Conservation (phyloP, 2,888 invertebrate species). For the Nomada fucata region DNA sequence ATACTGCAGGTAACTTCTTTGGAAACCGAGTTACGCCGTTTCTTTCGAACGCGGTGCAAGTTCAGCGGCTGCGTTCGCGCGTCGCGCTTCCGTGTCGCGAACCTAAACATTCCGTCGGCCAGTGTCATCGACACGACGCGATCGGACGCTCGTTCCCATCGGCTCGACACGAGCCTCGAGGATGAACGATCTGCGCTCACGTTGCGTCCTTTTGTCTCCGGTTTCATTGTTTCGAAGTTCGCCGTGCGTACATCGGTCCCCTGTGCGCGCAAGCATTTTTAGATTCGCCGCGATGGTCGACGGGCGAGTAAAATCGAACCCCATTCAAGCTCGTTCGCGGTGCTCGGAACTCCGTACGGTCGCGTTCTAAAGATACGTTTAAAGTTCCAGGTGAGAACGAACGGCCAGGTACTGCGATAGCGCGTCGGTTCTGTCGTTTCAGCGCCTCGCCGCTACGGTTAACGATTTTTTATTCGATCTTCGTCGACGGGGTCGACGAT, state of each 20-base stretch:
- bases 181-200: conserved; percentile 53
- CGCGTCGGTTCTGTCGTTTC: neutral
- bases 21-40: conserved; percentile 4
- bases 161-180: conserved; percentile 44
- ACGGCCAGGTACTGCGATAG: too few relatives aligned
- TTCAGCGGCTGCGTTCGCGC: conserved; percentile 53
- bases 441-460: neutral
- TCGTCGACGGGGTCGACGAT: conserved; percentile 66
- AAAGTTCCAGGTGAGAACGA: neutral
- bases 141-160: conserved; percentile 41
- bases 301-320: neutral
- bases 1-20: neutral
- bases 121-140: conserved; percentile 67
- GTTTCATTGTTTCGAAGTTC: conserved; percentile 35
- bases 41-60: conserved; percentile 11
- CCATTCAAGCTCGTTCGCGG: too few relatives aligned
- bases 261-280: conserved; percentile 20
- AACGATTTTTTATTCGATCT: conserved; percentile 50
- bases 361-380: neutral
- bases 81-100: conserved; percentile 59
- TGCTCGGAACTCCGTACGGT: too few relatives aligned
- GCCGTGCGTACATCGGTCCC: neutral
- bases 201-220: conserved; percentile 51
- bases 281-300: neutral
- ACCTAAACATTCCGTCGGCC: conserved; percentile 58